Evolutionary conservation across 2,888 invertebrate species (phyloP).

Genomic region (Ophonus ardosiacus): DNA sequence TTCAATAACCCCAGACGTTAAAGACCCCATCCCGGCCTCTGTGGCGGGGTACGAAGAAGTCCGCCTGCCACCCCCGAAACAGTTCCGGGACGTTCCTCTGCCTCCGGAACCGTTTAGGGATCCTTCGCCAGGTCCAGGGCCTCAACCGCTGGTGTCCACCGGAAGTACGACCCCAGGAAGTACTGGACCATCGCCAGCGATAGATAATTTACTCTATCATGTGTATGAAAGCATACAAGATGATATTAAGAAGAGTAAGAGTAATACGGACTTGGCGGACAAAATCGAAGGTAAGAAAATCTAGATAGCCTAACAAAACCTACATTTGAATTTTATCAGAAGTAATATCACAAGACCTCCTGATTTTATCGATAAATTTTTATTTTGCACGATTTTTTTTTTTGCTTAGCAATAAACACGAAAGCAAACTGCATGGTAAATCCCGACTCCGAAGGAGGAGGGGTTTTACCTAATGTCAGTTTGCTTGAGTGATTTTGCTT

Average conservation of each 20-base stretch:
- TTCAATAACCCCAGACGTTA: slow-evolving; percentile 66
- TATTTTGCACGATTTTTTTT: no score
- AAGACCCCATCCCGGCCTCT: slow-evolving; percentile 66
- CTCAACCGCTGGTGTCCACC: slow-evolving; percentile 56
- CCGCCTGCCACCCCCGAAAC: slow-evolving; percentile 86
- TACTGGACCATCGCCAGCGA: slow-evolving; percentile 72
- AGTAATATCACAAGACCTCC: no score
- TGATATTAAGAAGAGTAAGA: slow-evolving; percentile 78
- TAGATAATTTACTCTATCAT: slow-evolving; percentile 89
- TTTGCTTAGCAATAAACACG: no score
- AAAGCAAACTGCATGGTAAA: no score
- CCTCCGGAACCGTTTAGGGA: slow-evolving; percentile 81
- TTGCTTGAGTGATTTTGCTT: no score
- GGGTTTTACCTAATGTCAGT: no score
- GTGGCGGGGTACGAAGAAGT: slow-evolving; percentile 65
- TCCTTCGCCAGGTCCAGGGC: slow-evolving; percentile 73
- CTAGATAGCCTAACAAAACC: not conserved
- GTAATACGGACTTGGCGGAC: slow-evolving; percentile 79
- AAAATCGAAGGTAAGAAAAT: slow-evolving; percentile 76
- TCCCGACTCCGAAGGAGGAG: no score
- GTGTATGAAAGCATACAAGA: slow-evolving; percentile 83
- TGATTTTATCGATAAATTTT: no score
- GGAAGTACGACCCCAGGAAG: slow-evolving; percentile 66
- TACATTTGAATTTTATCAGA: no score
- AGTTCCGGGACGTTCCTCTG: slow-evolving; percentile 88